These are phyloP conservation scores for Lanius collurio DNA, from an alignment of 2,113 vertebrate genomes.

Conservation along the genomic window DNA sequence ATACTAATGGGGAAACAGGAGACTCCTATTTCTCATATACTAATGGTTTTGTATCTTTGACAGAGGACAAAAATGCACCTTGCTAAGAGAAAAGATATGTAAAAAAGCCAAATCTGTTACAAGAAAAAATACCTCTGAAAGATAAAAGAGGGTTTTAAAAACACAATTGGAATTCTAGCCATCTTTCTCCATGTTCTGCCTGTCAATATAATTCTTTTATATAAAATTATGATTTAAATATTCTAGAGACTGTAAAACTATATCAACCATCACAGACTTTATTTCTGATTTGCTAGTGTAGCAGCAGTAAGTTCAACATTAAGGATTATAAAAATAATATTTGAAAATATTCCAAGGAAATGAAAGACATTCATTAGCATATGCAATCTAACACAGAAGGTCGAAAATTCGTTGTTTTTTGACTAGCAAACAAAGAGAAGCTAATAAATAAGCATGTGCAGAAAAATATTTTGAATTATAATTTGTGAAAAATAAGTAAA, in stretches of 20 bases:
- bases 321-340: neutral
- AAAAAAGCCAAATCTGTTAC: accelerated
- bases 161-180: neutral
- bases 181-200: neutral
- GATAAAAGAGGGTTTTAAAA: neutral
- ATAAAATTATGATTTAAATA: neutral
- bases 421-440: neutral
- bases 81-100: neutral
- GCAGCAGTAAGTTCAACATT: neutral
- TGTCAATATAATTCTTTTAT: neutral
- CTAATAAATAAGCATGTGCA: neutral
- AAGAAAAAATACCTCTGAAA: neutral
- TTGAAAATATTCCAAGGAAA: neutral
- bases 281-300: neutral
- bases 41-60: neutral
- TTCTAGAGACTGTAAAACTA: neutral
- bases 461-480: neutral
- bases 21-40: neutral
- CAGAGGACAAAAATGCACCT: neutral
- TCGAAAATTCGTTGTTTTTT: neutral
- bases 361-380: neutral
- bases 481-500: neutral
- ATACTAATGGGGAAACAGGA: neutral
- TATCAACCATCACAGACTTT: neutral
- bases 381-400: neutral